Conservation (phyloP, 2,113 vertebrate genomes). For the Ploceus nigricollis region DNA sequence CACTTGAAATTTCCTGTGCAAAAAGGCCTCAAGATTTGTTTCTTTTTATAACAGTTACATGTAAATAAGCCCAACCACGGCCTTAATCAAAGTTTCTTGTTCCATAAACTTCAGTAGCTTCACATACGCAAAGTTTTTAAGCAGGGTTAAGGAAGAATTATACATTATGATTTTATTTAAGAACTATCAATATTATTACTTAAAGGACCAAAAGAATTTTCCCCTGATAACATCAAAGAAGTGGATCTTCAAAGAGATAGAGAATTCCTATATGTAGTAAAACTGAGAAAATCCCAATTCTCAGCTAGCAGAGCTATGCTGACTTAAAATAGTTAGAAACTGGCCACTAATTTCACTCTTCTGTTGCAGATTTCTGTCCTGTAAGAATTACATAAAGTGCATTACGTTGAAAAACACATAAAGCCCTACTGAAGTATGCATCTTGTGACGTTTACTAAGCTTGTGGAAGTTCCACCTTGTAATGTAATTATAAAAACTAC, state of each 20-base stretch:
- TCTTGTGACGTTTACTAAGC: conserved; percentile 10
- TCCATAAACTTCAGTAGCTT: not conserved
- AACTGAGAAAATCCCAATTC: not conserved
- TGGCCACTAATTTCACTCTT: not conserved
- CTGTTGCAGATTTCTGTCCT: not conserved
- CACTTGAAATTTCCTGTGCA: conserved; percentile 58
- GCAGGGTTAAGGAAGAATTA: not conserved
- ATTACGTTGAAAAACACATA: not conserved
- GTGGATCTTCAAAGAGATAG: not conserved
- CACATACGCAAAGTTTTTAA: not conserved
- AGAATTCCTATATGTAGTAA: not conserved
- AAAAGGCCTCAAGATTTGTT: conserved; percentile 32
- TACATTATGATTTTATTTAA: not conserved
- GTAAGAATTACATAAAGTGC: not conserved
- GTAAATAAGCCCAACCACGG: conserved; percentile 17
- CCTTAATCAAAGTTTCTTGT: not conserved
- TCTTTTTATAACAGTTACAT: not conserved
- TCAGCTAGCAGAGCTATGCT: not conserved
- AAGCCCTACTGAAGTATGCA: not conserved
- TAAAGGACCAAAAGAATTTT: not conserved
- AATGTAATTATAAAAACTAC: conserved; percentile 23
- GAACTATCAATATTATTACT: not conserved
- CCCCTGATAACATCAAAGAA: conserved; percentile 12
- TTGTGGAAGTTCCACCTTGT: not conserved
- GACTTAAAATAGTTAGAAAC: not conserved